A percentile compares a stretch with the other conserved stretches of the same genome.
Conservation (phyloP, 1,140 invertebrate genomes). For the Eurosta solidaginis region DNA sequence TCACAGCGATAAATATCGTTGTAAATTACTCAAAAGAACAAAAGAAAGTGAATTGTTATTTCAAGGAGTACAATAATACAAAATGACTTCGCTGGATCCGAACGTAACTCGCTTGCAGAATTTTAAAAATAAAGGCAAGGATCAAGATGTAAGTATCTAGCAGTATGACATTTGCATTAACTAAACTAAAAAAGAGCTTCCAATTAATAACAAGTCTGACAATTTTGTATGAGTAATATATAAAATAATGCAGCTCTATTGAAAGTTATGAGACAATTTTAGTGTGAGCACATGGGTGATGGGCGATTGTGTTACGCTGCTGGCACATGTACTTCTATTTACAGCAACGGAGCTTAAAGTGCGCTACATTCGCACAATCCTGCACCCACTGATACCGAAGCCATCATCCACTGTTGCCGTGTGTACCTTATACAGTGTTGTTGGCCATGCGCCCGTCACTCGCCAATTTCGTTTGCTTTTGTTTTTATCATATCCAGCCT, state of each 20-base stretch:
- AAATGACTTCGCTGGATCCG: conserved; percentile 36
- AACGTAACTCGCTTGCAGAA: conserved; percentile 74
- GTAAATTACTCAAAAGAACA: not conserved
- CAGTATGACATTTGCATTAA: not conserved
- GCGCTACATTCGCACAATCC: not conserved
- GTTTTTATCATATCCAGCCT: not conserved
- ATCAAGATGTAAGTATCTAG: conserved; percentile 85
- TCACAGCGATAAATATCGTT: conserved; percentile 13
- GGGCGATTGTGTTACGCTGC: not conserved
- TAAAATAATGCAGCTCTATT: not conserved
- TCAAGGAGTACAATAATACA: conserved; percentile 6
- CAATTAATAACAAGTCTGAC: not conserved
- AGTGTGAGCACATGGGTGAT: not conserved
- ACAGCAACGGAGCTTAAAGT: conserved; percentile 22
- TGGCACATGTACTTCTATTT: not conserved
- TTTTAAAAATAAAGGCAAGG: conserved; percentile 97
- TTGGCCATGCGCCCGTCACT: conserved; percentile 23
- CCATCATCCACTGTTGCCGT: not conserved
- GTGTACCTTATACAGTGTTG: not conserved
- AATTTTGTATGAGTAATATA: not conserved
- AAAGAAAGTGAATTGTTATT: not conserved
- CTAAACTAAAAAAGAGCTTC: not conserved
- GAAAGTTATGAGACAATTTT: not conserved
- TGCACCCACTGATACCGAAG: not conserved
- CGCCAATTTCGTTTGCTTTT: conserved; percentile 4